A percentile compares a stretch with the other conserved stretches of the same genome.
These are phyloP conservation scores for Lamproptera curius DNA, from an alignment of 2,888 invertebrate species.

Conservation along the genomic window DNA sequence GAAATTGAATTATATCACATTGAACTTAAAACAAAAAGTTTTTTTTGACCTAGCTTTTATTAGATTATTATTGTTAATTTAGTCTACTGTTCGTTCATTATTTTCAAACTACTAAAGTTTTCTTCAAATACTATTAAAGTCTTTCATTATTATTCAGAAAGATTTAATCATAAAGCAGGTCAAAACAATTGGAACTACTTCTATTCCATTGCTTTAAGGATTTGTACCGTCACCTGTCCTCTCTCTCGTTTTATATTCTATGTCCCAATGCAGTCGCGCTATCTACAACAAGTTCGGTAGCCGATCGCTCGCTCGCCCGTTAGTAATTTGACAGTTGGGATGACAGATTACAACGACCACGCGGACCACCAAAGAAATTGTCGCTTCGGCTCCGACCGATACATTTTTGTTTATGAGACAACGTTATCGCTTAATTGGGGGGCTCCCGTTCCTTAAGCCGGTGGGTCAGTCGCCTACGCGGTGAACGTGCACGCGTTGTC, in stretches of 20 bases:
- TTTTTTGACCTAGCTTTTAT: no score
- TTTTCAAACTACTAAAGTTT: no score
- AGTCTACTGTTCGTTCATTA: no score
- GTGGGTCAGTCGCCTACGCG: constrained; percentile 26
- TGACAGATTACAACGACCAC: constrained; percentile 71
- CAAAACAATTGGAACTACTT: no score
- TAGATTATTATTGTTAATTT: no score
- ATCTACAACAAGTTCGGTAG: constrained; percentile 76
- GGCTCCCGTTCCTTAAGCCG: constrained; percentile 43
- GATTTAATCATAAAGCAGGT: no score
- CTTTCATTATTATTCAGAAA: neutral
- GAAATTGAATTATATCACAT: no score
- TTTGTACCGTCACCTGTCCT: neutral
- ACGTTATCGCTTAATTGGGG: constrained; percentile 59
- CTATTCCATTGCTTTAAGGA: no score
- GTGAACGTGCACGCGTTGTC: constrained; percentile 5
- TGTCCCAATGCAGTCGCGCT: constrained; percentile 54
- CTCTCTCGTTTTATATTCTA: constrained; percentile 38
- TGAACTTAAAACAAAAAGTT: no score
- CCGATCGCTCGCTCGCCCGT: constrained; percentile 75
- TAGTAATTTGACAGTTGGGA: constrained; percentile 78
- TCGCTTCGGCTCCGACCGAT: constrained; percentile 53
- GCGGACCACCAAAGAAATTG: constrained; percentile 71
- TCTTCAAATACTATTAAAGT: no score
- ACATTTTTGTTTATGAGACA: constrained; percentile 63